Percentiles rank a stretch among this genome's conserved stretches.
These are phyloP conservation scores for Menidia menidia DNA, from an alignment of 2,797 vertebrate species.

Conservation along the genomic window DNA sequence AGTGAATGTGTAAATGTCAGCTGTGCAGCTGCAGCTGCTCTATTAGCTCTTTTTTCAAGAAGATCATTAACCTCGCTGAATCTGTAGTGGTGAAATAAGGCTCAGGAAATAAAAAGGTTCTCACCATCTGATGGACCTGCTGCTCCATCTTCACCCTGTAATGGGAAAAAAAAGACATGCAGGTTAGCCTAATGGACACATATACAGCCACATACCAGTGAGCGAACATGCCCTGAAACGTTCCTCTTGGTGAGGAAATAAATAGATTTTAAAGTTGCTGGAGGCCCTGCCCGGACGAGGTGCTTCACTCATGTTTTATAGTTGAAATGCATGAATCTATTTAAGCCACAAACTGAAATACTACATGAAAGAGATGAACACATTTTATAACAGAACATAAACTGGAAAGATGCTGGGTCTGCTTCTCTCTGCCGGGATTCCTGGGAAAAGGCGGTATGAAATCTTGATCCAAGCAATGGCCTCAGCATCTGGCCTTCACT, in stretches of 20 bases:
- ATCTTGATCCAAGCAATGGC: slow-evolving; percentile 65
- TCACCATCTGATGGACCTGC: slow-evolving; percentile 72
- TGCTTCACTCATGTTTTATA: slow-evolving; percentile 17
- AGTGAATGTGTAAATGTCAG: not conserved
- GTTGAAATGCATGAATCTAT: slow-evolving; percentile 3
- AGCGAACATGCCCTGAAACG: no score
- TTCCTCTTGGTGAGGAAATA: not conserved
- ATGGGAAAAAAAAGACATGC: not conserved
- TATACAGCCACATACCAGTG: not conserved
- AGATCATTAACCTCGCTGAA: not conserved
- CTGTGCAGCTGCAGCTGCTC: not conserved
- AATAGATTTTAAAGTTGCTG: not conserved
- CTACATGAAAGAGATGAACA: no score
- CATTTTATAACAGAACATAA: not conserved
- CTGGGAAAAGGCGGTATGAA: slow-evolving; percentile 58
- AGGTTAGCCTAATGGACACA: not conserved
- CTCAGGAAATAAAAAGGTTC: slow-evolving; percentile 11
- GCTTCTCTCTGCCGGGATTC: slow-evolving; percentile 56
- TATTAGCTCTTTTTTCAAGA: not conserved
- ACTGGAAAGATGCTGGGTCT: not conserved
- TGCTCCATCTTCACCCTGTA: slow-evolving; percentile 76
- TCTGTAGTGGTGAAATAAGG: not conserved
- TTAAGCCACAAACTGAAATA: not conserved
- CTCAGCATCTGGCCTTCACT: slow-evolving; percentile 46
- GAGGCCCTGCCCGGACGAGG: not conserved